Percentiles rank a stretch among this genome's conserved stretches.
phyloP scores from a whole-genome alignment of 1,140 invertebrate genomes.

The Drosophila micromelanica region DNA sequence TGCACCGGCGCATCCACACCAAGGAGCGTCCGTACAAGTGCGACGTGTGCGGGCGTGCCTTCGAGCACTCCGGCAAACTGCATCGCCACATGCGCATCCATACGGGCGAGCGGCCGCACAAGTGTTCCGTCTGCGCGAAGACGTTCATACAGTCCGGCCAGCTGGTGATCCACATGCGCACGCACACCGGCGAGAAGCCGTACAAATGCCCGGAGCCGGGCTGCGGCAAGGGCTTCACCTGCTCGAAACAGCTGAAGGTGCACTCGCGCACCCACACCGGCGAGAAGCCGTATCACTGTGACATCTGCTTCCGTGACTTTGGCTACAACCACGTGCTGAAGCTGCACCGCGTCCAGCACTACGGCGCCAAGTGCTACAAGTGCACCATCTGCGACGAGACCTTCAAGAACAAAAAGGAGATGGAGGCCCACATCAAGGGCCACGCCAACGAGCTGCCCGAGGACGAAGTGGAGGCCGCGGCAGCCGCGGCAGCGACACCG shows the following conservation, averaged over 20 bases:
- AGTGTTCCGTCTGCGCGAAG: conserved; percentile 96
- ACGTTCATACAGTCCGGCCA: conserved; percentile 96
- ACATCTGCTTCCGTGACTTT: conserved; percentile 88
- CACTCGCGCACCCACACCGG: conserved; percentile 93
- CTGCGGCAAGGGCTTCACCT: conserved; percentile 94
- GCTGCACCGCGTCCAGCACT: conserved; percentile 95
- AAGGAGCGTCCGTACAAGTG: conserved; percentile 93
- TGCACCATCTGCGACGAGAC: conserved; percentile 94
- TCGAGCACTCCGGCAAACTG: conserved; percentile 96
- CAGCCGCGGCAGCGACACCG: conserved; percentile 62
- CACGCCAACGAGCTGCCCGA: conserved; percentile 89
- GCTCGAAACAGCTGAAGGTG: conserved; percentile 95
- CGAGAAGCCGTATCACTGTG: conserved; percentile 90
- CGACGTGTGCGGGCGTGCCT: conserved; percentile 94
- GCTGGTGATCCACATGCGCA: conserved; percentile 92
- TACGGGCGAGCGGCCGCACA: conserved; percentile 96
- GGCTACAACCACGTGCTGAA: conserved; percentile 95
- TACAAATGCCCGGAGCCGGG: conserved; percentile 93
- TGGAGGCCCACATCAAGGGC: conserved; percentile 95
- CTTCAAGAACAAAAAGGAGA: conserved; percentile 94
- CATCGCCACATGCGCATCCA: conserved; percentile 97
- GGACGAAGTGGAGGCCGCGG: conserved; percentile 72
- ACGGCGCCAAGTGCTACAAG: conserved; percentile 95
- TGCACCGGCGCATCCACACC: conserved; percentile 95
- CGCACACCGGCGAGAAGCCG: conserved; percentile 95